A percentile compares a stretch with the other conserved stretches of the same genome.
Evolutionary conservation across 2,888 invertebrate genomes (phyloP).

Genomic region (Chrysina gloriosa): DNA sequence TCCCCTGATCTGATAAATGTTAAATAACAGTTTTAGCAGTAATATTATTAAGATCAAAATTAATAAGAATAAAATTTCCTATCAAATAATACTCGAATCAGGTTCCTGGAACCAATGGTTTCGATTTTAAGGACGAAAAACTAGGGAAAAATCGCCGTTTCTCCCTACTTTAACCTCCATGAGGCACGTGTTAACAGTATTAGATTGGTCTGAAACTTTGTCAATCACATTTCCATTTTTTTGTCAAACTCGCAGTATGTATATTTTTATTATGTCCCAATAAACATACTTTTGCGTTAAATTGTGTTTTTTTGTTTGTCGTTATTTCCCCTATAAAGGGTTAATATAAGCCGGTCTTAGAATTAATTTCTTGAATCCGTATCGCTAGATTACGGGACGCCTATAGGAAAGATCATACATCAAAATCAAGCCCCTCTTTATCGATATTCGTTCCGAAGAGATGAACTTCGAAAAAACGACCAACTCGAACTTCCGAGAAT

Average conservation of each 20-base stretch:
- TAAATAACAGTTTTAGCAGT: too few relatives aligned
- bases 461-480: not conserved
- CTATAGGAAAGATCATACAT: too few relatives aligned
- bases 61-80: constrained; percentile 7
- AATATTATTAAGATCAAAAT: constrained; percentile 13
- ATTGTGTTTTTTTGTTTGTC: not conserved
- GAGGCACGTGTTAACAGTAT: too few relatives aligned
- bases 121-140: not conserved
- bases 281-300: not conserved
- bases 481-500: not conserved
- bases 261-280: not conserved
- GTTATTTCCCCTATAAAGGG: not conserved
- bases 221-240: too few relatives aligned
- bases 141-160: not conserved
- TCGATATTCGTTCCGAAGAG: not conserved
- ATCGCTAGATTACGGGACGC: too few relatives aligned
- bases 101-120: not conserved
- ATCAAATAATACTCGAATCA: not conserved
- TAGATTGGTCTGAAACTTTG: too few relatives aligned
- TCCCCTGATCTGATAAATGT: too few relatives aligned
- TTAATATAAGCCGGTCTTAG: too few relatives aligned
- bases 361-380: too few relatives aligned
- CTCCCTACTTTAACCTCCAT: too few relatives aligned
- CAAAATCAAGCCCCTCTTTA: too few relatives aligned
- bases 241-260: not conserved